Percentiles rank a stretch among this genome's conserved stretches.
Conservation (phyloP, 2,888 invertebrate species). For the Polyommatus iphigenia region DNA sequence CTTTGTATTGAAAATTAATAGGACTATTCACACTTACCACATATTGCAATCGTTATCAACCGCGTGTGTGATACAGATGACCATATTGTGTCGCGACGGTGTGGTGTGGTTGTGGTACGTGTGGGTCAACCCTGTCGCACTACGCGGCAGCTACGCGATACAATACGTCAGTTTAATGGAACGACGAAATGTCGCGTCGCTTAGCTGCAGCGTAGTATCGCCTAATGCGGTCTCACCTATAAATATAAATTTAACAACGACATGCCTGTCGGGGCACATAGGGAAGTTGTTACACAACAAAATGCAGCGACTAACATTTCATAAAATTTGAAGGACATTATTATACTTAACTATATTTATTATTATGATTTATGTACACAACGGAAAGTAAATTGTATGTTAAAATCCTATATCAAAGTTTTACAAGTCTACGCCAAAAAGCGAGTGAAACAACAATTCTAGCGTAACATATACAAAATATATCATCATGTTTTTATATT, state of each 20-base stretch:
- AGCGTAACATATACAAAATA: slow-evolving; percentile 15
- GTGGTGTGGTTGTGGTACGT: too few relatives aligned
- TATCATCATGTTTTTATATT: neutral
- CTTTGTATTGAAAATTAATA: too few relatives aligned
- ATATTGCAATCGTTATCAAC: too few relatives aligned
- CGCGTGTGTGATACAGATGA: too few relatives aligned
- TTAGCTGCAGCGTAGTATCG: too few relatives aligned
- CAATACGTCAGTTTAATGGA: too few relatives aligned
- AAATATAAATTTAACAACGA: neutral
- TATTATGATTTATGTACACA: slow-evolving; percentile 4
- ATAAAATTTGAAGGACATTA: neutral
- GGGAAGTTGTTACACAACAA: neutral
- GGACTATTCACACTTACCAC: too few relatives aligned
- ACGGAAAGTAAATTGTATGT: neutral
- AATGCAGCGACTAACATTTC: neutral
- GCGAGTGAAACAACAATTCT: neutral
- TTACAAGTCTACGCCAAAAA: neutral
- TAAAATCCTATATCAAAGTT: slow-evolving; percentile 7
- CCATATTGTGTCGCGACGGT: too few relatives aligned
- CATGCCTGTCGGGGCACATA: neutral
- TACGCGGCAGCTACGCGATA: too few relatives aligned
- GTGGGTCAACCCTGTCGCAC: too few relatives aligned
- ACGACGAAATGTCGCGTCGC: too few relatives aligned
- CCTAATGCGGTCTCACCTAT: too few relatives aligned
- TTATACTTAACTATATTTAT: neutral